Conservation (phyloP, 2,113 vertebrate species). For the Anguilla rostrata region DNA sequence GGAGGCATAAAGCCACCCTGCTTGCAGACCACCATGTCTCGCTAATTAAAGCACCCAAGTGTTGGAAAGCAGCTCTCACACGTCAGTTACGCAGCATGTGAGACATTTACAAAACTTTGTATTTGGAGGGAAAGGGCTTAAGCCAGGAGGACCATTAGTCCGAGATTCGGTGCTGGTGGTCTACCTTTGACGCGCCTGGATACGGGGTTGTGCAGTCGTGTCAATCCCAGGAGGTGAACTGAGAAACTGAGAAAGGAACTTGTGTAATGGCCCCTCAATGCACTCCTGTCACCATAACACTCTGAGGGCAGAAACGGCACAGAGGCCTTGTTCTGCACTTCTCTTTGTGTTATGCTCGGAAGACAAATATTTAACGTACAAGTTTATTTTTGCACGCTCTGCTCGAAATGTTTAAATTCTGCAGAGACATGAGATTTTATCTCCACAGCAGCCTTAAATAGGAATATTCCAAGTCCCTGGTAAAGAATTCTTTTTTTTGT, state of each 20-base stretch:
- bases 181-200: background rate
- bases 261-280: background rate
- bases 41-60: slow-evolving; percentile 21
- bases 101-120: slow-evolving; percentile 22
- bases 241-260: background rate
- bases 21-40: slow-evolving; percentile 18
- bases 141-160: slow-evolving; percentile 8
- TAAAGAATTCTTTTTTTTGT: background rate
- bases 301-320: background rate
- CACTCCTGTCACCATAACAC: background rate
- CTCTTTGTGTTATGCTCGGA: slow-evolving; percentile 3
- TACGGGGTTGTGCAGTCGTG: slow-evolving; percentile 6
- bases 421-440: background rate
- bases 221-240: background rate
- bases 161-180: background rate
- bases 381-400: slow-evolving; percentile 7
- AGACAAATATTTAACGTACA: slow-evolving; percentile 16
- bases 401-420: slow-evolving; percentile 10
- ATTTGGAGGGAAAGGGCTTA: slow-evolving; percentile 17
- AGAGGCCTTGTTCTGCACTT: background rate
- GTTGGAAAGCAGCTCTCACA: background rate
- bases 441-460: background rate
- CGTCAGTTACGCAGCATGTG: background rate
- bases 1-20: slow-evolving; percentile 2
- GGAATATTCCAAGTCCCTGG: background rate